phyloP scores from a whole-genome alignment of 2,113 vertebrate species.

The Myotis davidii region DNA sequence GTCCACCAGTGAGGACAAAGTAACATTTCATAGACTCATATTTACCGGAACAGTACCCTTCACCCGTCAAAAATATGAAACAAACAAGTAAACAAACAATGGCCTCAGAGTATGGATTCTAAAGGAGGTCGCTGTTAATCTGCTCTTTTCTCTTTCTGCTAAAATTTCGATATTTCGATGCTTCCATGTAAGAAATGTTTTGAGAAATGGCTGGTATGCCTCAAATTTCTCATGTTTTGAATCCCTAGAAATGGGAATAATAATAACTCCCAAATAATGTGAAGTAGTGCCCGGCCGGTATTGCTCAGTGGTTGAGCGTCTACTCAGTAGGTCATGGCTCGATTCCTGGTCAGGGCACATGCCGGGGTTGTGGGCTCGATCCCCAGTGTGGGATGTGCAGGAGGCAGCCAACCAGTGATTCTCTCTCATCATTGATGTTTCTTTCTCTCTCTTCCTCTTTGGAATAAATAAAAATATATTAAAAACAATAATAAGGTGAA shows the following conservation, averaged over 20 bases:
- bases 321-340: too few species aligned
- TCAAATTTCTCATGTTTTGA: background rate
- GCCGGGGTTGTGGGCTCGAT: too few species aligned
- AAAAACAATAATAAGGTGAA: background rate
- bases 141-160: background rate
- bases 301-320: too few species aligned
- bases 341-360: too few species aligned
- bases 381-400: too few species aligned
- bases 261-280: background rate
- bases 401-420: too few species aligned
- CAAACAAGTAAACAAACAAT: background rate
- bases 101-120: background rate
- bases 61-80: background rate
- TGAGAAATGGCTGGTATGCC: background rate
- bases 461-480: too few species aligned
- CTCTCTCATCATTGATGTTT: too few species aligned
- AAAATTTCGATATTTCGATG: background rate
- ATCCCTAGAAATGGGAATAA: background rate
- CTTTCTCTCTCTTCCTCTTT: too few species aligned
- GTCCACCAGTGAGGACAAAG: background rate
- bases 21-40: slow-evolving; percentile 12
- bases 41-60: background rate
- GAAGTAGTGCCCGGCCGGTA: background rate
- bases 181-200: background rate
- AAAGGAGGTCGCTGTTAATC: background rate